Base-by-base conservation (phyloP, 1,140 invertebrate genomes). In the Camponotus vicinus region DNA sequence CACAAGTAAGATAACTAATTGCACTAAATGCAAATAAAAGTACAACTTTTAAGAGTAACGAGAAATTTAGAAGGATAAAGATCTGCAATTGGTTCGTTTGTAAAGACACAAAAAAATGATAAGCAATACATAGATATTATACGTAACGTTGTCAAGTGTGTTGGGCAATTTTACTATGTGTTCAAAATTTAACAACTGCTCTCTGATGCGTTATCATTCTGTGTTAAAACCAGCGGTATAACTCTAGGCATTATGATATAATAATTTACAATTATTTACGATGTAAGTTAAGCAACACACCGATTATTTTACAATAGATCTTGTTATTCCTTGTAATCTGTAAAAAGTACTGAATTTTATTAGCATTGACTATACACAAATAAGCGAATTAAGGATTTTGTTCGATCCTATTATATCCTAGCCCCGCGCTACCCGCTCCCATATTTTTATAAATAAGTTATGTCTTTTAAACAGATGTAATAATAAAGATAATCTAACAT, bases 321-420 rank as follows among this genome's bases (percentile, higher is more conserved):
- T 95, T 95, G 94, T 95, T 95, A 95, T 95, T 94, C 92, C 92
- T 95, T 95, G 92, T 94, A 95, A 94, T 92, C 93, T 95, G 94
- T 95, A 95, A 95, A 95, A 95, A 95, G 94, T 95, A 95, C 94
- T 95, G 94, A 95, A 92, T 95, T 95, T 95, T 94, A 95, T 94
- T 94, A 93, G 92, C 93, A 93, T 94, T 94, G 94, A 94, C 78
- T 93, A 93, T 90, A 92, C 85, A 18, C 13, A 69, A 27, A 77
- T 93, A 94, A 94, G 91, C 90, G 92, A 94, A 91, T 86, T 94
- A 94, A 93, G 93, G 91, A 94, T 93, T 27, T 94, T 91, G 90
- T 93, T 94, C 88, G 90, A 87, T 93, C 91, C 91, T 93, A 94
- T 93, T 91, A 92, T 91, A 93, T 75, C 77, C 80, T 86, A 77